phyloP scores from a whole-genome alignment of 1,140 invertebrate species.

The Latrodectus geometricus region DNA sequence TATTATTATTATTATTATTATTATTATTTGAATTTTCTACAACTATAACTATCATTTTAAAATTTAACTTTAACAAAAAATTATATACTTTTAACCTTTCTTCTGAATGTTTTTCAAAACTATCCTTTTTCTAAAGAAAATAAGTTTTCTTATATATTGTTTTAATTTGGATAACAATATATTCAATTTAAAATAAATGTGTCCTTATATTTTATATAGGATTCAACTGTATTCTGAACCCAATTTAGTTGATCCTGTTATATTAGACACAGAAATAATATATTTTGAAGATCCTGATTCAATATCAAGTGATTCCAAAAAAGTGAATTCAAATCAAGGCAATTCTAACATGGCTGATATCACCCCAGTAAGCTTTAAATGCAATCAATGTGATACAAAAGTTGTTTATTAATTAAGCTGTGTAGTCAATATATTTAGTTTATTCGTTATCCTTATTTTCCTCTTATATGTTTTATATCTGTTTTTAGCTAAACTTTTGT shows the following conservation, averaged over 20 bases:
- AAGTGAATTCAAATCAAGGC: not conserved
- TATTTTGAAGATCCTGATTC: conserved; percentile 72
- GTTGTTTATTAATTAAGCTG: too few species aligned
- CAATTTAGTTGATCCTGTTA: conserved; percentile 84
- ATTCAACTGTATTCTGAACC: conserved; percentile 83
- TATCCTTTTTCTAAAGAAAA: not conserved
- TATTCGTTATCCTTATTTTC: too few species aligned
- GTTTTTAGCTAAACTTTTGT: too few species aligned
- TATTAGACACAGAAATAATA: conserved; percentile 80
- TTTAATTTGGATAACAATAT: not conserved
- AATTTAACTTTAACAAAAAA: too few species aligned
- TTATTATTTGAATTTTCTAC: too few species aligned
- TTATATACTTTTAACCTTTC: too few species aligned
- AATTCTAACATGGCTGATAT: conserved; percentile 24
- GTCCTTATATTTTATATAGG: conserved; percentile 68
- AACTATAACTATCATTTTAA: too few species aligned
- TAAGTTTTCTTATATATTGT: not conserved
- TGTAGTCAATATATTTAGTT: too few species aligned
- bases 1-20: too few species aligned
- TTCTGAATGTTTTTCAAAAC: too few species aligned
- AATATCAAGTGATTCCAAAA: conserved; percentile 27
- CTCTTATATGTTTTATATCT: too few species aligned
- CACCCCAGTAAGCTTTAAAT: conserved; percentile 12
- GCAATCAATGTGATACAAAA: too few species aligned
- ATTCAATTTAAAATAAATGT: not conserved